Evolutionary conservation across 2,888 invertebrate genomes (phyloP), one percentile per base, ranked within the genome.

Genomic region (Drosophila pseudotakahashii): DNA sequence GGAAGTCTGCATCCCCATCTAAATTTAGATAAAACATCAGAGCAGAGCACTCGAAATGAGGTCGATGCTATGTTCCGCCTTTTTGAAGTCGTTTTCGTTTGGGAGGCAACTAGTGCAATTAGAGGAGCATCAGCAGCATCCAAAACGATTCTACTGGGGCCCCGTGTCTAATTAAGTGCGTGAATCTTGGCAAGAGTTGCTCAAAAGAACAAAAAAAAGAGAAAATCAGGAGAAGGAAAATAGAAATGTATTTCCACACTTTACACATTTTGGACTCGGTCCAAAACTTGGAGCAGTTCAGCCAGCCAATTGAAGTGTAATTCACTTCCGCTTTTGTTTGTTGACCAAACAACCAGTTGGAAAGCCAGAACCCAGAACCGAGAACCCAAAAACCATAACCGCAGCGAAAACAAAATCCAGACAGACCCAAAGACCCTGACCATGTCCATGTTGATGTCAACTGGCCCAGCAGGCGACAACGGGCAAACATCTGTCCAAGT

Each of bases 111-210:
- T 84, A 70, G 72, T 83, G 88, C 83, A 82, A 88, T 82, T 88
- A 83, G 76, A 72, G 78, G 50, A 62, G 59, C 81, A 57, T 51
- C 50, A 36, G 39, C 48, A 52, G 39, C 14, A 50, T 51, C 51
- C 72, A 57, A 53, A 63, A 62, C 75, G 81, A 68, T 79, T 69
- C 41, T 7, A 30, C 30, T 44, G 44, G 53, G 68, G 63, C 64
- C 53, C 71, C 81, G 67, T 70, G 69, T 82, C 88, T 86, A 88
- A 82, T 88, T 88, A 82, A 86, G 88, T 78, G 84, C 86, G 68
- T 80, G 66, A 78, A 78, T 86, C 88, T 88, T 86, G 81, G 72
- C 88, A 84, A 77, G 67, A 73, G 57, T 83, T 58, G 32, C 32
- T 47, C 45, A 47, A 64, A 63, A n/a, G n/a, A 62, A 44, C 4